Evolutionary conservation across 2,888 invertebrate genomes (phyloP), one percentile per base, ranked within the genome.

Genomic region (Mycalesis mineus): DNA sequence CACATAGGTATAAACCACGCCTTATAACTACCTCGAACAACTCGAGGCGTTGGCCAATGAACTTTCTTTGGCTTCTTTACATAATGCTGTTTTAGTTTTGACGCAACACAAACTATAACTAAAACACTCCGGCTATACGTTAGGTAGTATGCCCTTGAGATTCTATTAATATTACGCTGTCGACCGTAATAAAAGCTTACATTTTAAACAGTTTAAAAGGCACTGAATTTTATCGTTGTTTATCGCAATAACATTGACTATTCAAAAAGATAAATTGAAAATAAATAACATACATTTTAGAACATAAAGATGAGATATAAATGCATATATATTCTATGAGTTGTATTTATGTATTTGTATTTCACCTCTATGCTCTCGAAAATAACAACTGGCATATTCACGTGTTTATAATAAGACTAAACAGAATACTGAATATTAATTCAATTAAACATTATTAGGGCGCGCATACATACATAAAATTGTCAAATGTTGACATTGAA

Each of bases 61-160:
- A 51, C 51, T 51, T 51, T 51, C 31, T 51, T 51, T 51, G 51
- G 40, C 51, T 51, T 51, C 29, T 15, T 40, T 51, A 51, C 8
- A 31, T 41, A 28, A 41, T 7, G 14, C 51, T 11, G 40, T 31
- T 51, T 40, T 51, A 51, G 51, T 40, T 51, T 51, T 51, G 40
- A 51, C 51, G 37, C 37, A 36, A 39, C 39, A 22, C 36, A 28
- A 49, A 49, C 22, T 37, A 28, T 37, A 28, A 37, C 37, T 49
- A 37, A 37, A 49, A 37, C 39, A 17, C 9, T 11, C 13, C 14
- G 14, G 13, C 39, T 39, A 7, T 6, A 39, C 6, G 14, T 13
- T 13, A n/a, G 14, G 39, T 28, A 28, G 33, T 2, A 11, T 47
- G 33, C 47, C 47, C 47, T 47, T 47, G 47, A 33, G 15, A 33